Evolutionary conservation across 92 coral and sea anemone genomes (phyloP), one percentile per base, ranked within the genome.

Genomic region (Zoanthus sociatus): DNA sequence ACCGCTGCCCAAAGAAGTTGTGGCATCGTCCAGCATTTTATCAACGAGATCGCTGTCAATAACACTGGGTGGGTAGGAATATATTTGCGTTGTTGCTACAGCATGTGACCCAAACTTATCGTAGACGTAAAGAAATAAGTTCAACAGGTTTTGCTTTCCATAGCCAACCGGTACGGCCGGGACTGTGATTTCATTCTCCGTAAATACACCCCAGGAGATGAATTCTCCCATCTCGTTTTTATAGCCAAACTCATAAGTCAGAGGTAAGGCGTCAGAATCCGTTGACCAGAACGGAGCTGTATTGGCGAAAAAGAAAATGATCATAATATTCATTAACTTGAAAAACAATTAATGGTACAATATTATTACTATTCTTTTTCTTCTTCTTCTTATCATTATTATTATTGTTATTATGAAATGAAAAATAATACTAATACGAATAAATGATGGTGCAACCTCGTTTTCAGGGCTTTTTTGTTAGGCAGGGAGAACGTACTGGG

Each of bases 81-180:
- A 82, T 51, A 88, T 88, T 50, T 82, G 72, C 3, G 66, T 16
- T n/a, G 87, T 69, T 20, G 77, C 77, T 21, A 21, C 46, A 55
- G 68, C 83, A 47, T 37, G 31, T 12, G 94, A 89, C 1, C 89
- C 90, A 85, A 86, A 92, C 71, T 77, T 70, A 69, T 92, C 94
- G 51, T 3, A 56, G 11, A 92, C 94, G 21, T 68, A 66, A 7
- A 89, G 72, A 12, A 82, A 31, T 18, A 92, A 33, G 18, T 73
- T 47, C 15, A 92, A 83, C 45, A 31, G 63, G 37, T 81, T 42
- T 44, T 67, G 63, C 18, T 71, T 67, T 9, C 92, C 92, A 37
- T 69, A 75, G 3, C 92, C 94, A 42, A 77, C 88, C 18, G 92
- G 90, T 47, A 88, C 50, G 0, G 66, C 73, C 0, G 72, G 64